Evolutionary conservation across 1,140 invertebrate genomes (phyloP).

Genomic region (Lepidotrigona ventralis): DNA sequence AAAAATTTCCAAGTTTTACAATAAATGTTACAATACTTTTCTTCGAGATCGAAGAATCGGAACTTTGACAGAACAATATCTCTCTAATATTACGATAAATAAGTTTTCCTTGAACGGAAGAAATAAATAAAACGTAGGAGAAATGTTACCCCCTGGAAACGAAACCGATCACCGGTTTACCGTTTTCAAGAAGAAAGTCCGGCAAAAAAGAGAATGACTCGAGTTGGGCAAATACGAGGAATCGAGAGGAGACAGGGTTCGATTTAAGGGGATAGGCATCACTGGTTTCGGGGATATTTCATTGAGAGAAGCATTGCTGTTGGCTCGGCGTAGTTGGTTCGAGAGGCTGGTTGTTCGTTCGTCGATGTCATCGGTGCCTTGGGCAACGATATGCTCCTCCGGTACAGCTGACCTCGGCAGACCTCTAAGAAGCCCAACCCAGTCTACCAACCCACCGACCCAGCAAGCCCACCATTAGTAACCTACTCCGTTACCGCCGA

Average conservation of each 20-base stretch:
- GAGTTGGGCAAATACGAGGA: background rate
- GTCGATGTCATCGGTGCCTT: constrained; percentile 78
- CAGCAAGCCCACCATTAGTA: constrained; percentile 73
- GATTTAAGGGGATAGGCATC: constrained; percentile 45
- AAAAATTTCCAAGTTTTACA: too few species aligned
- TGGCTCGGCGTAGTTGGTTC: constrained; percentile 27
- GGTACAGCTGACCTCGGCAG: constrained; percentile 75
- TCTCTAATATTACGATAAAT: too few species aligned
- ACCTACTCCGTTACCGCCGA: constrained; percentile 65
- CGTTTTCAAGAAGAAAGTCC: too few species aligned
- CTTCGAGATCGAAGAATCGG: too few species aligned
- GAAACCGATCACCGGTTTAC: background rate
- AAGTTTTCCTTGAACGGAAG: too few species aligned
- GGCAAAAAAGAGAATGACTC: background rate
- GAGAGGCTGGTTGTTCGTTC: constrained; percentile 72
- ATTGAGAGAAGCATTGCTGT: constrained; percentile 54
- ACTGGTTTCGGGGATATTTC: constrained; percentile 57
- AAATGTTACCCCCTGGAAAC: background rate
- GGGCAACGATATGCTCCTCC: constrained; percentile 74
- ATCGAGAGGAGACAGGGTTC: background rate
- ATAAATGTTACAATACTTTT: too few species aligned
- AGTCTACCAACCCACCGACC: constrained; percentile 71
- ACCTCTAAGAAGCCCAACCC: constrained; percentile 77
- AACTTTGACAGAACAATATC: too few species aligned
- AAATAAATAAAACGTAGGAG: background rate